Percentiles rank a stretch among this genome's conserved stretches.
Evolutionary conservation across 2,113 vertebrate species (phyloP).

Genomic region (Saimiri boliviensis): DNA sequence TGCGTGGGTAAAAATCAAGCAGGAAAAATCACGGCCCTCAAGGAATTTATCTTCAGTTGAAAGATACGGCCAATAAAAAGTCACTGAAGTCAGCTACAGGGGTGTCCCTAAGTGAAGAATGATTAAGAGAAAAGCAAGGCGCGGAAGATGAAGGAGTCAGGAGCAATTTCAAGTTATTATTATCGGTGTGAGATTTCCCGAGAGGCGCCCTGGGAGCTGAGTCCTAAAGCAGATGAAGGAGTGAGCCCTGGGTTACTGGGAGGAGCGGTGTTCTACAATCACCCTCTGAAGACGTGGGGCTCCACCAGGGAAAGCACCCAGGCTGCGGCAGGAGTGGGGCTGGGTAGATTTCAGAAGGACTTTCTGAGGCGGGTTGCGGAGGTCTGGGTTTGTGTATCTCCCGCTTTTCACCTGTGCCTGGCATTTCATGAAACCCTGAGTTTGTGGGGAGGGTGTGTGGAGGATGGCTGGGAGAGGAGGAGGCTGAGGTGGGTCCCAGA

Average conservation of each 20-base stretch:
- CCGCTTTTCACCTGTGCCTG: background rate
- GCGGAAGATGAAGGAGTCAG: background rate
- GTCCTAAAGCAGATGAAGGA: background rate
- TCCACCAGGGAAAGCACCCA: background rate
- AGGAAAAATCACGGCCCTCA: background rate
- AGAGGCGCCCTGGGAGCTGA: background rate
- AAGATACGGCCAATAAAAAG: background rate
- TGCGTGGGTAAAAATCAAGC: background rate
- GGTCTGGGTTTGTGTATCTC: background rate
- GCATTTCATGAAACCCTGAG: background rate
- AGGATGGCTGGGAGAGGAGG: background rate
- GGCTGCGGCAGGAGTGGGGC: background rate
- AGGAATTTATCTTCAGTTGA: background rate
- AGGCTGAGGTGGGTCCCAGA: background rate
- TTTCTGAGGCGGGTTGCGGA: background rate
- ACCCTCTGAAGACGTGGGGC: background rate
- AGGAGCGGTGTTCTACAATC: background rate
- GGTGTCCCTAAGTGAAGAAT: background rate
- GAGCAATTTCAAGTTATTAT: background rate
- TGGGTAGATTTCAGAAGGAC: background rate
- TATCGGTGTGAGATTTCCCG: background rate
- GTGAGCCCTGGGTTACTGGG: background rate
- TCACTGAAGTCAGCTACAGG: background rate
- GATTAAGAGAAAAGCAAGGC: background rate
- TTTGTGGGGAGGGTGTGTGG: background rate